Conservation (phyloP, 1,140 invertebrate genomes). For the Habropoda laboriosa region DNA sequence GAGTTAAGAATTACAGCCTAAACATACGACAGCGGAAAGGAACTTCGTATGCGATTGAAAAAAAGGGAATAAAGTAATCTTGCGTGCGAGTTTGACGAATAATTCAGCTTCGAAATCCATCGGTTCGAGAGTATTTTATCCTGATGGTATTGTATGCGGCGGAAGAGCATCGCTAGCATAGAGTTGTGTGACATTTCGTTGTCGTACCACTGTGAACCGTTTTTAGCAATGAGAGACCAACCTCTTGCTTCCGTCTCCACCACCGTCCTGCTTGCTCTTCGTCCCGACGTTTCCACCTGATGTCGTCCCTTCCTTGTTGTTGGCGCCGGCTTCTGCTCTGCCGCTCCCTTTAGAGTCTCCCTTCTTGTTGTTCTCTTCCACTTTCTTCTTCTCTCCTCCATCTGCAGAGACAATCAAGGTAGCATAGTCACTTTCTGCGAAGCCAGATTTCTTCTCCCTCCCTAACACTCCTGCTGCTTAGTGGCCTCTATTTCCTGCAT, state of each 20-base stretch:
- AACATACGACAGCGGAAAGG: slow-evolving; percentile 54
- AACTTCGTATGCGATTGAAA: slow-evolving; percentile 67
- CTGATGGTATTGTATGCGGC: slow-evolving; percentile 67
- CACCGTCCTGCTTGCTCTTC: slow-evolving; percentile 80
- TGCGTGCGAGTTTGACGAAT: slow-evolving; percentile 73
- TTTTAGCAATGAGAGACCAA: slow-evolving; percentile 82
- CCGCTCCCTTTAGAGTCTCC: slow-evolving; percentile 79
- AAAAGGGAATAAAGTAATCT: slow-evolving; percentile 79
- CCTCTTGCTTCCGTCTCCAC: slow-evolving; percentile 81
- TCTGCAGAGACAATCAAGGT: slow-evolving; percentile 83
- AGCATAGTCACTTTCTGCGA: slow-evolving; percentile 78
- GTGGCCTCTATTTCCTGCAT: slow-evolving; percentile 61
- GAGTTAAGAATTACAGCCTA: slow-evolving; percentile 78
- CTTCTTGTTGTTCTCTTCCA: slow-evolving; percentile 79
- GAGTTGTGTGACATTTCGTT: slow-evolving; percentile 66
- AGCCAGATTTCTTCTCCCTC: slow-evolving; percentile 69
- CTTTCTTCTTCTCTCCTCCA: slow-evolving; percentile 81
- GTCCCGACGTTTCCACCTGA: slow-evolving; percentile 74
- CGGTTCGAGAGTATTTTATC: slow-evolving; percentile 54
- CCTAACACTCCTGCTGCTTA: slow-evolving; percentile 62
- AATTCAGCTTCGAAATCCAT: slow-evolving; percentile 74
- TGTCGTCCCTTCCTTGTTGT: slow-evolving; percentile 77
- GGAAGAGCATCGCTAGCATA: slow-evolving; percentile 63
- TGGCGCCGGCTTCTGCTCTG: slow-evolving; percentile 75
- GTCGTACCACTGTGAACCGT: slow-evolving; percentile 74